Evolutionary conservation across 2,113 vertebrate species (phyloP).

Genomic region (Pipra filicauda): DNA sequence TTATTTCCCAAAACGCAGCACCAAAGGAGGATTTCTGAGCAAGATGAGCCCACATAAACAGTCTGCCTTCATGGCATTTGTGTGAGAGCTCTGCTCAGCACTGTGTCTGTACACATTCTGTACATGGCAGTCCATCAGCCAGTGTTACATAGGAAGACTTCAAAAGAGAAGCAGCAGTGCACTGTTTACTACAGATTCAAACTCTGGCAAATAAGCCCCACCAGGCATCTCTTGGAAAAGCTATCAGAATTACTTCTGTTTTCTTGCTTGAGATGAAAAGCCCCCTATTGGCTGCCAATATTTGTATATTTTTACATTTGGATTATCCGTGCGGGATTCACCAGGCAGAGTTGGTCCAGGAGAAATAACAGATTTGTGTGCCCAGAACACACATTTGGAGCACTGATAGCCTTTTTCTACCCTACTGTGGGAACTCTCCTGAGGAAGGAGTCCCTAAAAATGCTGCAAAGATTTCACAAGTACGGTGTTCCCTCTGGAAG

Average conservation of each 20-base stretch:
- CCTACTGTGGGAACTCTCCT: background rate
- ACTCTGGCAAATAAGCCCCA: constrained; percentile 60
- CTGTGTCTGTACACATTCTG: constrained; percentile 47
- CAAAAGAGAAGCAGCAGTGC: constrained; percentile 55
- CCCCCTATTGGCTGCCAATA: constrained; percentile 56
- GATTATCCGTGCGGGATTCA: constrained; percentile 17
- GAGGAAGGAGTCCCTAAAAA: background rate
- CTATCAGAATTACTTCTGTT: constrained; percentile 63
- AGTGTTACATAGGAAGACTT: constrained; percentile 36
- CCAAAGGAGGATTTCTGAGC: background rate
- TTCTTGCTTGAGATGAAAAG: constrained; percentile 52
- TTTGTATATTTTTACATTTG: constrained; percentile 58
- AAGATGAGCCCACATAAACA: background rate
- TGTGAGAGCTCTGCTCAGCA: constrained; percentile 27
- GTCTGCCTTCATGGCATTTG: constrained; percentile 4
- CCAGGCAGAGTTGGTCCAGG: constrained; percentile 28
- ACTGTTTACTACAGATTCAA: constrained; percentile 58
- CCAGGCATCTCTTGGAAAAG: constrained; percentile 61
- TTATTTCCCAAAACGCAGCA: constrained; percentile 13
- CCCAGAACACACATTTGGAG: constrained; percentile 46
- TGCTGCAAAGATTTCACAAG: background rate
- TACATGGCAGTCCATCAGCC: constrained; percentile 28
- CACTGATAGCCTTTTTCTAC: constrained; percentile 50
- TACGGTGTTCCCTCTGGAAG: background rate
- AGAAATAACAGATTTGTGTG: constrained; percentile 64